These are phyloP conservation scores for Ochropleura plecta DNA, from an alignment of 2,888 invertebrate genomes.

Conservation along the genomic window DNA sequence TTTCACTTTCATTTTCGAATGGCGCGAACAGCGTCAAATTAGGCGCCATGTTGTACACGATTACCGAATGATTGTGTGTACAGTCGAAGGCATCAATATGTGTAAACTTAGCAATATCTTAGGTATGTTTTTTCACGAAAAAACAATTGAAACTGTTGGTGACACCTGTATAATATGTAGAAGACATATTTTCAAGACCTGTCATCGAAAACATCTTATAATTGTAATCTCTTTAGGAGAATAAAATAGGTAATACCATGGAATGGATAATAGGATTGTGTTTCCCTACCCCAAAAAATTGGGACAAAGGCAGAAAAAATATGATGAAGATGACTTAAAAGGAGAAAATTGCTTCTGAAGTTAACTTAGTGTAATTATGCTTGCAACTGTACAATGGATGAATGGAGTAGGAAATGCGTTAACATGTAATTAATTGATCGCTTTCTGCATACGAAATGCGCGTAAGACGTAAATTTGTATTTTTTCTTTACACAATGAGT, in stretches of 20 bases:
- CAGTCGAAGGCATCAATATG: neutral
- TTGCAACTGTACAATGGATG: neutral
- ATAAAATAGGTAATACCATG: too few relatives aligned
- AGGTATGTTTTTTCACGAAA: neutral
- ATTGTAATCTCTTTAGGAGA: too few relatives aligned
- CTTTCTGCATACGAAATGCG: slow-evolving; percentile 53
- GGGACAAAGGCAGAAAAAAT: neutral
- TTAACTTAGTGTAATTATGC: neutral
- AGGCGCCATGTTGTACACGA: slow-evolving; percentile 61
- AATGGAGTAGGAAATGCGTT: slow-evolving; percentile 38
- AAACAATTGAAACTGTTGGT: neutral
- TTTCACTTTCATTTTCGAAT: slow-evolving; percentile 78
- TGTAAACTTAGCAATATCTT: neutral
- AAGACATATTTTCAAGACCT: too few relatives aligned
- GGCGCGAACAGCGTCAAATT: slow-evolving; percentile 70
- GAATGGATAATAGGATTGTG: too few relatives aligned
- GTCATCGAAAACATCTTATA: too few relatives aligned
- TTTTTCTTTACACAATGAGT: slow-evolving; percentile 38
- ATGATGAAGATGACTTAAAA: neutral
- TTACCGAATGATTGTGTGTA: slow-evolving; percentile 48
- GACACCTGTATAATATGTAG: neutral
- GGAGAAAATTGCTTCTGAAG: neutral
- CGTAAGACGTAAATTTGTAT: slow-evolving; percentile 36
- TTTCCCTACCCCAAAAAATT: too few relatives aligned
- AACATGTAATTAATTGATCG: slow-evolving; percentile 32